Evolutionary conservation across 2,113 vertebrate genomes (phyloP).

Genomic region (Felis chaus): DNA sequence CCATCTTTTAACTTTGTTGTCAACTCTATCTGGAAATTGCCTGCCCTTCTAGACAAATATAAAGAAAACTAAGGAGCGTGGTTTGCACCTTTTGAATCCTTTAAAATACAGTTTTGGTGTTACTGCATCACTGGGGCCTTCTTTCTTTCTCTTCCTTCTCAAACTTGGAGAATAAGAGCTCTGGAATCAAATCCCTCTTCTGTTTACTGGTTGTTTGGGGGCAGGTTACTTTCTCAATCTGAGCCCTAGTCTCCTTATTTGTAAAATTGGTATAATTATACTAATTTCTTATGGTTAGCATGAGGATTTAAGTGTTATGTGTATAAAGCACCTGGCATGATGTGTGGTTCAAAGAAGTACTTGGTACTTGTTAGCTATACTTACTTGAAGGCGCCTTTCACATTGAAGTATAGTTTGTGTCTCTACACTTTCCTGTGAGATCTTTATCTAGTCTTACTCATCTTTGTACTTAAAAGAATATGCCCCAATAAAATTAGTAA

Average conservation of each 20-base stretch:
- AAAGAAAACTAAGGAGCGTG: not conserved
- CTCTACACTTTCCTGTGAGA: not conserved
- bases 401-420: not conserved
- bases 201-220: not conserved
- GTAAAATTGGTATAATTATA: not conserved
- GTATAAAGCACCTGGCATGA: not conserved
- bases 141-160: not conserved
- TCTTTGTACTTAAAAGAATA: constrained; percentile 3
- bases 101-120: not conserved
- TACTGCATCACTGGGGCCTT: not conserved
- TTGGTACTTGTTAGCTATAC: not conserved
- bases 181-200: not conserved
- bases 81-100: not conserved
- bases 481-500: not conserved
- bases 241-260: not conserved
- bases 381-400: not conserved
- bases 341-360: not conserved
- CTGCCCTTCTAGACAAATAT: not conserved
- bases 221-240: not conserved
- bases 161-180: not conserved
- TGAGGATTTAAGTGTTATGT: not conserved
- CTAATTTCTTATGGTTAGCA: not conserved
- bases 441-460: not conserved
- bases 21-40: not conserved
- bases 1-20: not conserved